phyloP scores from a whole-genome alignment of 2,888 invertebrate genomes.

The Amphipoea lucens region DNA sequence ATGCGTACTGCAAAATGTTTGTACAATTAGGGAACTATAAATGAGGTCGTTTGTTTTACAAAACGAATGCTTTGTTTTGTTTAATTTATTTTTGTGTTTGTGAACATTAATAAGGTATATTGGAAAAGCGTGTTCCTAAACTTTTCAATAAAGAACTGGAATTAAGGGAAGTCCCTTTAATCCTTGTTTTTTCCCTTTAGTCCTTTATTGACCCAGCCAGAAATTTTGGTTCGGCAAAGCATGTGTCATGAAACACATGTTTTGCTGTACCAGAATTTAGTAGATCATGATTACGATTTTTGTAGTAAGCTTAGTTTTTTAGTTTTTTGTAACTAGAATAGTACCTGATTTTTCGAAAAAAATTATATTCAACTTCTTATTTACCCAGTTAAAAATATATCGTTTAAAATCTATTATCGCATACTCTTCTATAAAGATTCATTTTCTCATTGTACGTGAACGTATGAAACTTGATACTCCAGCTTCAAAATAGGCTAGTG shows the following conservation, averaged over 20 bases:
- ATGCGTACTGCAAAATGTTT: constrained; percentile 49
- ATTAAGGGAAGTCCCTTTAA: neutral
- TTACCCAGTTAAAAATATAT: neutral
- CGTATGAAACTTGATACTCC: neutral
- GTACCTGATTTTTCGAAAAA: neutral
- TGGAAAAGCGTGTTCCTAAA: neutral
- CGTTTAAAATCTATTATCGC: neutral
- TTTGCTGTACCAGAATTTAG: too few species aligned
- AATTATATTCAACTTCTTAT: neutral
- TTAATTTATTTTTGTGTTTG: neutral
- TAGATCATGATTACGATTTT: too few species aligned
- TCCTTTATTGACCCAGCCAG: neutral
- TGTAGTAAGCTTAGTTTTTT: too few species aligned
- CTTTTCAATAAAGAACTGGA: neutral
- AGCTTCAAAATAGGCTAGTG: constrained; percentile 3
- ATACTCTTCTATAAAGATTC: neutral
- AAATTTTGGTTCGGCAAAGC: too few species aligned
- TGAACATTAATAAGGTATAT: neutral
- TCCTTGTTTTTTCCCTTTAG: too few species aligned
- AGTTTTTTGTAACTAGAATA: too few species aligned
- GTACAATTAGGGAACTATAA: constrained; percentile 51
- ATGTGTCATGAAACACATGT: neutral
- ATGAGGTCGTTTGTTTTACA: constrained; percentile 31
- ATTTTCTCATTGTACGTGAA: neutral
- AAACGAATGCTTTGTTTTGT: constrained; percentile 39